A percentile compares a stretch with the other conserved stretches of the same genome.
These are phyloP conservation scores for Globodera ellingtonae DNA, from an alignment of 1,140 invertebrate genomes.

Conservation along the genomic window DNA sequence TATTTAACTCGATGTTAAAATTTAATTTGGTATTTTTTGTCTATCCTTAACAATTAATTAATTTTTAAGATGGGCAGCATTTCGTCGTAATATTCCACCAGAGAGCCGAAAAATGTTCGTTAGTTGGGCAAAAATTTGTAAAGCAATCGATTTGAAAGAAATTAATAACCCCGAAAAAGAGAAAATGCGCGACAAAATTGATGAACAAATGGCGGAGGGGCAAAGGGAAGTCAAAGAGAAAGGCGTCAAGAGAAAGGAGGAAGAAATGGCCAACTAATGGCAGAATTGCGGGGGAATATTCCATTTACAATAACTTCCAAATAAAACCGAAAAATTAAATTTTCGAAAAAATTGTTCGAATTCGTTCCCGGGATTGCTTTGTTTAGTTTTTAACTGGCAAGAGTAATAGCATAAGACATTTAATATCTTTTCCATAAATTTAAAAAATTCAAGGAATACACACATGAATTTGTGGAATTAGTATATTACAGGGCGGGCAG, in stretches of 20 bases:
- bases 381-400: too few species aligned
- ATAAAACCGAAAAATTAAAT: too few species aligned
- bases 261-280: not conserved
- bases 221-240: not conserved
- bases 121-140: slow-evolving; percentile 1
- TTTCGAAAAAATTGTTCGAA: too few species aligned
- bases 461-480: too few species aligned
- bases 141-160: not conserved
- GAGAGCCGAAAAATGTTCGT: not conserved
- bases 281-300: not conserved
- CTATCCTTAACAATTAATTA: not conserved
- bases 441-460: too few species aligned
- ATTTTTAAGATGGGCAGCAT: not conserved
- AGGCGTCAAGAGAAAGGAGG: not conserved
- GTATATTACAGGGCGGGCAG: too few species aligned
- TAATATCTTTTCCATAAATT: too few species aligned
- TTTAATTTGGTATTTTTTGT: too few species aligned
- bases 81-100: not conserved
- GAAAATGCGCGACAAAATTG: not conserved
- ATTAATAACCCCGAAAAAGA: not conserved
- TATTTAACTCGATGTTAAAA: too few species aligned
- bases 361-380: too few species aligned
- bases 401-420: too few species aligned
- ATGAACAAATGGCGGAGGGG: not conserved
- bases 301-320: too few species aligned